Base-by-base conservation (phyloP, 2,113 vertebrate species). In the Cnemophilus loriae region DNA sequence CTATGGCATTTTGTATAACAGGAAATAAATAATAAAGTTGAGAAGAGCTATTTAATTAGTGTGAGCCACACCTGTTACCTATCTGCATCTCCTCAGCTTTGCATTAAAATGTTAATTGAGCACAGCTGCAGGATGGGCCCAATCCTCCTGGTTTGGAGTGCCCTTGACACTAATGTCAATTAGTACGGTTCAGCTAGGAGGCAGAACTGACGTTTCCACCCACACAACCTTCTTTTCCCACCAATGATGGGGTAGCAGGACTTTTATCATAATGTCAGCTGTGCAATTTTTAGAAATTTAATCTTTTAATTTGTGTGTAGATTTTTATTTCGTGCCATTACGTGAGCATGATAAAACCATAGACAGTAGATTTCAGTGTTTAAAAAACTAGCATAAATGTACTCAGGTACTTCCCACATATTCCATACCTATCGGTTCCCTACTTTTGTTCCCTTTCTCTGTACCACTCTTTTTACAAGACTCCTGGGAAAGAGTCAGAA, bases 71-170 rank as follows among this genome's bases (percentile, higher is more conserved):
- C 95, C 82, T 93, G 89, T 96, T 95, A 93, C 89, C 81, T 94
- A 53, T 92, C 91, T 93, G 44, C 52, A 82, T 84, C 57, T 67
- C 69, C 80, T 94, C 94, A 89, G 80, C 53, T 89, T 90, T 92
- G 74, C 53, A 91, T 94, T 92, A 89, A 95, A 93, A 95, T 96
- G 89, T 89, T 95, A 95, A 95, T 91, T 91, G 80, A 92, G 75
- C 87, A 89, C 84, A 93, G 91, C 94, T 96, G 93, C 64, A 95
- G 52, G n/a, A 75, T 77, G 73, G 86, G 52, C 84, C 84, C 73
- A 41, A 53, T 92, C 87, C 89, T 87, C 30, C 82, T 78, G 57
- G 35, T 81, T 67, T 84, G 60, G 60, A 24, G 44, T 75, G 82
- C 69, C 74, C 87, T 91, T 52, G 74, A 79, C 67, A 64, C 70